These are phyloP conservation scores for Mystacornis crossleyi DNA, from an alignment of 2,113 vertebrate genomes.

Conservation along the genomic window DNA sequence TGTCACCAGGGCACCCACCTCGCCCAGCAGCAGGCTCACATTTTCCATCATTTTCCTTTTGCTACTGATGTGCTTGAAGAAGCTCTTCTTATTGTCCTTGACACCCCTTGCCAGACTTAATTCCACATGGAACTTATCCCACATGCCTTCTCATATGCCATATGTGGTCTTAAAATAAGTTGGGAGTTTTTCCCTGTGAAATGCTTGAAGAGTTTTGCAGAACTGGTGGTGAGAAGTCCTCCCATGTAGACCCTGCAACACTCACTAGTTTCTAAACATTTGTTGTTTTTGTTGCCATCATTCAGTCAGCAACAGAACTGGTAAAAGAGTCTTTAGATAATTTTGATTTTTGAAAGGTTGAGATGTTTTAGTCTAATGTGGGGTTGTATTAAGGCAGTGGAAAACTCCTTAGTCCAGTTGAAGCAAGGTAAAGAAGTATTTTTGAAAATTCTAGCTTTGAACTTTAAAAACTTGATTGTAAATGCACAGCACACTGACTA, in stretches of 20 bases:
- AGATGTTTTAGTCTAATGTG: not conserved
- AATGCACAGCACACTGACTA: not conserved
- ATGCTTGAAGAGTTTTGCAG: not conserved
- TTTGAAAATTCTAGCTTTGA: not conserved
- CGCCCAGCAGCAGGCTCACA: not conserved
- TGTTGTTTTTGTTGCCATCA: not conserved
- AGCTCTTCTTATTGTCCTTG: not conserved
- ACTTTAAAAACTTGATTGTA: not conserved
- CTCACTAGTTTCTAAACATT: not conserved
- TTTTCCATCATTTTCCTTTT: not conserved
- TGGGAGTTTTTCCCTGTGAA: not conserved
- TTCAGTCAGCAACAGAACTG: not conserved
- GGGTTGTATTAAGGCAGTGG: not conserved
- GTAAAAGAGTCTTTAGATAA: not conserved
- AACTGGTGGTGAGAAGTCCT: not conserved
- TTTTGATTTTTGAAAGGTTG: not conserved
- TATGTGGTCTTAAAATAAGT: not conserved
- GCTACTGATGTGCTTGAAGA: not conserved
- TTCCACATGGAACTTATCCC: not conserved
- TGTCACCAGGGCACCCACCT: not conserved
- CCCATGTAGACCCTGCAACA: not conserved
- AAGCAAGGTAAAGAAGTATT: not conserved
- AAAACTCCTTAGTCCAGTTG: not conserved
- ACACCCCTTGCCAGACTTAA: not conserved
- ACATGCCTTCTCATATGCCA: not conserved